A percentile compares a stretch with the other conserved stretches of the same genome.
phyloP scores from a whole-genome alignment of 2,888 invertebrate genomes.

The Apamea epomidion region DNA sequence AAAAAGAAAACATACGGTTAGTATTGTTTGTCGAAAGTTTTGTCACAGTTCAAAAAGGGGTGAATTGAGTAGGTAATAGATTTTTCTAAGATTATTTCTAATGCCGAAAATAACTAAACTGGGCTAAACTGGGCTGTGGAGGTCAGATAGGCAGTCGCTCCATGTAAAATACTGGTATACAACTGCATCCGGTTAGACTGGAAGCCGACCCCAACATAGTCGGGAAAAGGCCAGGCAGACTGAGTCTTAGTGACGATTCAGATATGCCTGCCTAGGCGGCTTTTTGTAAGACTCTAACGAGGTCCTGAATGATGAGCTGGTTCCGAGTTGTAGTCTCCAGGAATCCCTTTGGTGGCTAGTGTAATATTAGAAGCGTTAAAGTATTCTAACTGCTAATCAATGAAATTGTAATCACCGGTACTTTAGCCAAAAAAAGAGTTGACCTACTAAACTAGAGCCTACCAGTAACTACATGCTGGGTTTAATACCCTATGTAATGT shows the following conservation, averaged over 20 bases:
- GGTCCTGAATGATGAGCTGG: too few species aligned
- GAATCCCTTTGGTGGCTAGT: neutral
- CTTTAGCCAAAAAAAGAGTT: neutral
- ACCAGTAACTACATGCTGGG: neutral
- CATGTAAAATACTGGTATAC: too few species aligned
- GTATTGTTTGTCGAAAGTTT: neutral
- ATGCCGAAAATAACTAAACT: neutral
- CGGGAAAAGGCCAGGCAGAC: too few species aligned
- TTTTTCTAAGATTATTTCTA: neutral
- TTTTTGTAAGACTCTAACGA: neutral
- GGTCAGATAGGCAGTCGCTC: too few species aligned
- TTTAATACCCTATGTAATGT: slow-evolving; percentile 16
- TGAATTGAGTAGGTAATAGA: neutral
- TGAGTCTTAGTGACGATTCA: neutral
- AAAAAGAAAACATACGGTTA: slow-evolving; percentile 72
- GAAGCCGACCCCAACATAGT: too few species aligned
- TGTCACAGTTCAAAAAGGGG: neutral
- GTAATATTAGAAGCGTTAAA: neutral
- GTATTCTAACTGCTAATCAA: neutral
- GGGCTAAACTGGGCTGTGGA: too few species aligned
- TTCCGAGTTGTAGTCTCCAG: neutral
- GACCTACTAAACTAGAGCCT: neutral
- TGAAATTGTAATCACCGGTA: neutral
- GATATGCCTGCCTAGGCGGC: too few species aligned
- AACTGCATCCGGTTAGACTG: too few species aligned